Evolutionary conservation across 2,888 invertebrate genomes (phyloP).

Genomic region (Apamea epomidion): DNA sequence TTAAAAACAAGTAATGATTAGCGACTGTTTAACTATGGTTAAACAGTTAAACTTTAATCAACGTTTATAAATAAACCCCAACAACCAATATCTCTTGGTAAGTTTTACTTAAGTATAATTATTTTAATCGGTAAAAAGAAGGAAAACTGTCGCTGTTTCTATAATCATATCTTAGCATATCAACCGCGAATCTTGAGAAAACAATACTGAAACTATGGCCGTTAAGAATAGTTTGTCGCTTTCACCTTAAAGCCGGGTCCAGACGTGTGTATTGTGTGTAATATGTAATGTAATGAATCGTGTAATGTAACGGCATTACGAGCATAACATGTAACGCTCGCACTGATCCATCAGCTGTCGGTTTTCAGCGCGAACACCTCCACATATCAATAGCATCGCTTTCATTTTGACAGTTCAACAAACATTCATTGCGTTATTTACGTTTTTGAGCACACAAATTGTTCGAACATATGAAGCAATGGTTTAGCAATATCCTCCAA

Average conservation of each 20-base stretch:
- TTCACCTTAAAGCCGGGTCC: constrained; percentile 30
- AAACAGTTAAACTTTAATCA: not conserved
- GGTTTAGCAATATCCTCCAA: no score
- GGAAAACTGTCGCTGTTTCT: constrained; percentile 1
- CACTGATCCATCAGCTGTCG: not conserved
- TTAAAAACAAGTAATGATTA: no score
- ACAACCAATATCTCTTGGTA: no score
- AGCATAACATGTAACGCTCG: not conserved
- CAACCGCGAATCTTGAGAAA: constrained; percentile 26
- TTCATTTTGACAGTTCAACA: no score
- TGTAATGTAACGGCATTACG: not conserved
- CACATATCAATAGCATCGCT: no score
- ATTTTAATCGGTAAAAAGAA: constrained; percentile 1
- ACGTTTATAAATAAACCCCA: not conserved
- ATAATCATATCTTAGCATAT: constrained; percentile 4
- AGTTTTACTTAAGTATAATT: no score
- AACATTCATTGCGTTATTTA: no score
- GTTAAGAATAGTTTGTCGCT: constrained; percentile 28
- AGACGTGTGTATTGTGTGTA: not conserved
- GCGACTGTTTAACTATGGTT: not conserved
- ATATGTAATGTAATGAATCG: not conserved
- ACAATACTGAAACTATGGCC: constrained; percentile 22
- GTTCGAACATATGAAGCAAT: no score
- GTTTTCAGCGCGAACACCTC: not conserved
- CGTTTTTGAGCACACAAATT: no score